Conservation (phyloP, 2,797 vertebrate genomes). For the Chelon labrosus region DNA sequence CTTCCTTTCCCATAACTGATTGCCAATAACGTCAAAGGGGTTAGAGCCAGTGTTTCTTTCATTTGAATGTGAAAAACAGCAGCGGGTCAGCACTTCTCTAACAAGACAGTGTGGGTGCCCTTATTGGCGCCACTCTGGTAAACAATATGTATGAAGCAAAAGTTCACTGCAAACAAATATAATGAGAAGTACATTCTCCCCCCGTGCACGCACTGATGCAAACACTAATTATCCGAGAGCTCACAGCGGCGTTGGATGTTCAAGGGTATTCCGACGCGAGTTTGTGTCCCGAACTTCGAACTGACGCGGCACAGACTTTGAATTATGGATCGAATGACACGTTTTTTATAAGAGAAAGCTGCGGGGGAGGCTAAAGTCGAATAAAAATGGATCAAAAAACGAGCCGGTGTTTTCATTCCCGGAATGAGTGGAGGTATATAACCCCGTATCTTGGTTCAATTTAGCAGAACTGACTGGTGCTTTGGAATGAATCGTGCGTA, state of each 20-base stretch:
- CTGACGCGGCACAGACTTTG: slow-evolving; percentile 26
- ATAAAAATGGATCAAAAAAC: slow-evolving; percentile 10
- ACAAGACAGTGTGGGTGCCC: slow-evolving; percentile 35
- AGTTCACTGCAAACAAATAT: slow-evolving; percentile 56
- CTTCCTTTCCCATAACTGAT: slow-evolving; percentile 31
- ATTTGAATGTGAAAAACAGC: slow-evolving; percentile 43
- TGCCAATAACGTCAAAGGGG: slow-evolving; percentile 6
- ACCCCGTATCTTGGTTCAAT: slow-evolving; percentile 27
- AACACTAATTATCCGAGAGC: slow-evolving; percentile 45
- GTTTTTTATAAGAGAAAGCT: slow-evolving; percentile 18
- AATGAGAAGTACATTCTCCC: slow-evolving; percentile 54
- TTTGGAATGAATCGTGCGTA: slow-evolving; percentile 45
- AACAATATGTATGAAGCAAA: slow-evolving; percentile 56
- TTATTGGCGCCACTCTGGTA: slow-evolving; percentile 38
- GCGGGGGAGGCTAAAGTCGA: not conserved
- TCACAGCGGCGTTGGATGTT: slow-evolving; percentile 25
- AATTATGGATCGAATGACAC: slow-evolving; percentile 32
- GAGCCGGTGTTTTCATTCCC: slow-evolving; percentile 2
- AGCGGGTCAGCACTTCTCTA: slow-evolving; percentile 46
- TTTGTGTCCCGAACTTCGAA: slow-evolving; percentile 37
- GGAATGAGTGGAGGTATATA: not conserved
- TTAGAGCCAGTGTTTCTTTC: slow-evolving; percentile 22
- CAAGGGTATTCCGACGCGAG: slow-evolving; percentile 18
- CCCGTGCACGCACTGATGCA: slow-evolving; percentile 29
- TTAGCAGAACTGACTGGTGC: slow-evolving; percentile 31